Evolutionary conservation across 2,888 invertebrate species (phyloP).

Genomic region (Miltochrista miniata): DNA sequence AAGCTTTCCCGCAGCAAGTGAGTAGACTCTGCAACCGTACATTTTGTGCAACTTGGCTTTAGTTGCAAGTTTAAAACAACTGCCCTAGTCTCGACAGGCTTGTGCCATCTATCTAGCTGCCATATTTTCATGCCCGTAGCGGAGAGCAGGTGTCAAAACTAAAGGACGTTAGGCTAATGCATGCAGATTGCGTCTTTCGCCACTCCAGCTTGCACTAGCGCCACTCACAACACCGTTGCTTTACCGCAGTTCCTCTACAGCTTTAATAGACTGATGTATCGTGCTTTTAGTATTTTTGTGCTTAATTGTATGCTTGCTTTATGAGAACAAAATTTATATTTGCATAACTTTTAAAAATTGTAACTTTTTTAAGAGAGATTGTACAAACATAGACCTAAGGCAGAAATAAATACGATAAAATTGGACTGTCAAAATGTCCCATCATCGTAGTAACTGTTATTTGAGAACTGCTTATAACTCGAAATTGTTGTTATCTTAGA

Average conservation of each 20-base stretch:
- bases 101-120: constrained; percentile 69
- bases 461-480: too few relatives aligned
- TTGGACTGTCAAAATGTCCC: too few relatives aligned
- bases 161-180: constrained; percentile 79
- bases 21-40: constrained; percentile 45
- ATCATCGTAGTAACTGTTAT: too few relatives aligned
- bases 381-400: too few relatives aligned
- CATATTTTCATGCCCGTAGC: constrained; percentile 54
- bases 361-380: too few relatives aligned
- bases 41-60: constrained; percentile 43
- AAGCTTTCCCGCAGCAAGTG: constrained; percentile 50
- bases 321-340: too few relatives aligned
- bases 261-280: constrained; percentile 52
- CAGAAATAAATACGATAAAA: too few relatives aligned
- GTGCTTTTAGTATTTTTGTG: constrained; percentile 29
- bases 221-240: constrained; percentile 42
- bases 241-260: constrained; percentile 64
- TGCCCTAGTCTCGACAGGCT: constrained; percentile 71
- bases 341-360: too few relatives aligned
- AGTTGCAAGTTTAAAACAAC: constrained; percentile 61
- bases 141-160: constrained; percentile 82
- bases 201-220: constrained; percentile 41
- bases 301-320: constrained; percentile 8
- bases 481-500: too few relatives aligned
- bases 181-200: constrained; percentile 81